Base-by-base conservation (phyloP, 1,140 invertebrate species). In the Bombus haemorrhoidalis region DNA sequence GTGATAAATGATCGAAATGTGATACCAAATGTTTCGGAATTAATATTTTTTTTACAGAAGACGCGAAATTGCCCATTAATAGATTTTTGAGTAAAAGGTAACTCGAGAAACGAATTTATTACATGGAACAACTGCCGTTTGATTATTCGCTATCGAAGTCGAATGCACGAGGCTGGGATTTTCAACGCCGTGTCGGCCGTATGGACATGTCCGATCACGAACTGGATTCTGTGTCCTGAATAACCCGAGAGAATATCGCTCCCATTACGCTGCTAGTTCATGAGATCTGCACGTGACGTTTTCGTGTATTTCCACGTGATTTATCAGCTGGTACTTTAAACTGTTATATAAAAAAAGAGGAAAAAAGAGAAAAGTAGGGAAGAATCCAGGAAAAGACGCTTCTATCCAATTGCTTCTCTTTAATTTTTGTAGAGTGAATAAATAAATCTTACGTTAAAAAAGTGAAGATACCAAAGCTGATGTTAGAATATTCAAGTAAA, bases 231-330 rank as follows among this genome's bases (percentile, higher is more conserved):
- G 62, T 77, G 73, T 69, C 73, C 74, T 64, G 81, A 83, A 77
- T 77, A 83, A 83, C 74, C 73, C 81, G 43, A 43, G 43, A n/a
- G 81, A 83, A 83, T 83, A 77, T 83, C 81, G 81, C 39, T 77
- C 34, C 81, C 62, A 77, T 83, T 77, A 77, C 81, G 81, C 41
- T 53, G 34, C 43, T 76, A 76, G 73, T 81, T 73, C 81, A 28
- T 32, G 39, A 57, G 37, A 37, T 34, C 72, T 83, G 81, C 81
- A 22, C 81, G 32, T 83, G 81, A 83, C 81, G 59, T 83, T 83
- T 22, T 13, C 41, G 32, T 59, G 57, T 47, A 77, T 77, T 77
- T 69, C 43, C 64, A 41, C 73, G 43, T 22, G 62, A 83, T 77
- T 83, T 77, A 77, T 83, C 73, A 77, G 81, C 34, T n/a, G n/a